Evolutionary conservation across 2,888 invertebrate species (phyloP).

Genomic region (Dicycla oo): DNA sequence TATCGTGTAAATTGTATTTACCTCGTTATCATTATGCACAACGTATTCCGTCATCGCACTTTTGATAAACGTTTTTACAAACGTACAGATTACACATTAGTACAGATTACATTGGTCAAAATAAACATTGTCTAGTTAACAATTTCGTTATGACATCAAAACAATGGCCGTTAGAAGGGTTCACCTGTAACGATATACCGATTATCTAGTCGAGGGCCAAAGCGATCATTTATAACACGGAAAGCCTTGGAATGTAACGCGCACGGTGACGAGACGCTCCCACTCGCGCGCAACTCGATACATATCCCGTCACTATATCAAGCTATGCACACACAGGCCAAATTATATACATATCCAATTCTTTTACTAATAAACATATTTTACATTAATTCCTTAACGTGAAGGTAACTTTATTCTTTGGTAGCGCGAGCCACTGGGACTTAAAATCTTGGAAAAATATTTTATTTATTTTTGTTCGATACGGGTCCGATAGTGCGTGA

Average conservation of each 20-base stretch:
- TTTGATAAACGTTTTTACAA: slow-evolving; percentile 88
- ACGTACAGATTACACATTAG: slow-evolving; percentile 84
- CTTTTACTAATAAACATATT: slow-evolving; percentile 82
- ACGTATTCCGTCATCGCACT: slow-evolving; percentile 84
- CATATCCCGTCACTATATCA: slow-evolving; percentile 71
- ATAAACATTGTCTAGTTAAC: slow-evolving; percentile 85
- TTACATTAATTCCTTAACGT: slow-evolving; percentile 85
- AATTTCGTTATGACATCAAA: slow-evolving; percentile 69
- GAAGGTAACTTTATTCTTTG: slow-evolving; percentile 90
- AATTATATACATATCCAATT: slow-evolving; percentile 84
- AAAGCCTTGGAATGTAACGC: slow-evolving; percentile 86
- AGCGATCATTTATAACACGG: slow-evolving; percentile 76
- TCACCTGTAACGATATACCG: slow-evolving; percentile 64
- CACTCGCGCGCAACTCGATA: slow-evolving; percentile 57
- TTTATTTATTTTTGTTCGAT: slow-evolving; percentile 65
- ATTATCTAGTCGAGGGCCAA: slow-evolving; percentile 69
- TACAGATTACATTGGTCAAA: slow-evolving; percentile 90
- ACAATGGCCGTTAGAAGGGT: slow-evolving; percentile 63
- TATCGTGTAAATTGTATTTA: slow-evolving; percentile 90
- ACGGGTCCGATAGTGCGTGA: slow-evolving; percentile 68
- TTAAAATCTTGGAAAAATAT: slow-evolving; percentile 75
- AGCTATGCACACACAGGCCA: slow-evolving; percentile 86
- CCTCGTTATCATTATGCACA: slow-evolving; percentile 88
- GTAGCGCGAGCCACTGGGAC: slow-evolving; percentile 86
- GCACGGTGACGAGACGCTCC: slow-evolving; percentile 59